These are phyloP conservation scores for Macrotrachela quadricornifera DNA, from an alignment of 1,140 invertebrate genomes.

Conservation along the genomic window DNA sequence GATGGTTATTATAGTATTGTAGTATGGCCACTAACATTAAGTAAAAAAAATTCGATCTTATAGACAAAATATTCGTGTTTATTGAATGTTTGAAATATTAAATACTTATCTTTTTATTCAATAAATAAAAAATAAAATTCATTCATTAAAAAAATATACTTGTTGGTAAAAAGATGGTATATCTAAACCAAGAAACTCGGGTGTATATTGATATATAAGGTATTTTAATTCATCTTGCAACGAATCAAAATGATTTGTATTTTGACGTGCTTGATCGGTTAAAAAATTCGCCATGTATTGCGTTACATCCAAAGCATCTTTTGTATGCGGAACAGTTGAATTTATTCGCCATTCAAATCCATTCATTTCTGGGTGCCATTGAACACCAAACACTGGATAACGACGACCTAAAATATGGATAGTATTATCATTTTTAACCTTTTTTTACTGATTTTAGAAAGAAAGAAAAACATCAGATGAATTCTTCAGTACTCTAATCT, in stretches of 20 bases:
- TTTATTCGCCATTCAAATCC: slow-evolving; percentile 48
- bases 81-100: no score
- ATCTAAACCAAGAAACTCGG: slow-evolving; percentile 14
- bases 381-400: slow-evolving; percentile 57
- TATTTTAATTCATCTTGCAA: slow-evolving; percentile 13
- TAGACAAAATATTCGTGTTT: no score
- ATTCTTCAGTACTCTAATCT: no score
- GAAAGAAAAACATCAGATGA: no score
- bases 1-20: no score
- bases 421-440: not conserved
- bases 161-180: slow-evolving; percentile 17
- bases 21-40: no score
- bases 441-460: no score
- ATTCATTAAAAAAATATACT: slow-evolving; percentile 14
- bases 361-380: slow-evolving; percentile 77
- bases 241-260: slow-evolving; percentile 16
- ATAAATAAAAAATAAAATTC: no score
- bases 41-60: no score
- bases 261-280: slow-evolving; percentile 39
- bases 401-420: slow-evolving; percentile 13
- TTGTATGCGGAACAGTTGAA: slow-evolving; percentile 42
- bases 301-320: slow-evolving; percentile 37
- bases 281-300: slow-evolving; percentile 69
- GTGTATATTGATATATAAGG: slow-evolving; percentile 22
- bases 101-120: no score